Evolutionary conservation across 2,113 vertebrate species (phyloP).

Genomic region (Cavia porcellus): DNA sequence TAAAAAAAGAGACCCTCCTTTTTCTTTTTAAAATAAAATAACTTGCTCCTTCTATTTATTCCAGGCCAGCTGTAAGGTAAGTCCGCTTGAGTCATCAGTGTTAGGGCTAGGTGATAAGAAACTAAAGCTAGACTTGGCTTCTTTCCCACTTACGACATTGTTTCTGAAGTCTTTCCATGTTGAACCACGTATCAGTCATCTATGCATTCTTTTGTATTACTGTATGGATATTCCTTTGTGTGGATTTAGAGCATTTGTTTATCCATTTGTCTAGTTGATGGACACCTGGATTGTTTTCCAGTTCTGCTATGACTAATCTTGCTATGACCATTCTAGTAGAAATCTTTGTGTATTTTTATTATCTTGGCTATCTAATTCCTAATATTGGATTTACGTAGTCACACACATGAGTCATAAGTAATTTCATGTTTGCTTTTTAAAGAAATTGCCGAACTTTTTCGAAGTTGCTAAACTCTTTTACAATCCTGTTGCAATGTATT

Average conservation of each 20-base stretch:
- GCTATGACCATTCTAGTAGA: background rate
- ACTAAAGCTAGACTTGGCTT: background rate
- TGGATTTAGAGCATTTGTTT: background rate
- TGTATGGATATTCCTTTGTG: background rate
- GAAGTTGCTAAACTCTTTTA: background rate
- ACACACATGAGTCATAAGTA: slow-evolving; percentile 6
- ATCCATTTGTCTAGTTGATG: background rate
- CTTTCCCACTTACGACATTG: background rate
- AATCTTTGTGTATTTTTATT: background rate
- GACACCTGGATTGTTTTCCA: background rate
- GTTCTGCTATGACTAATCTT: slow-evolving; percentile 8
- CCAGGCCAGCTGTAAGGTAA: background rate
- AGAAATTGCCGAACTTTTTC: background rate
- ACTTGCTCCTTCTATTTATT: background rate
- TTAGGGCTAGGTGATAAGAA: background rate
- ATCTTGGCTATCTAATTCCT: background rate
- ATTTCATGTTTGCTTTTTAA: slow-evolving; percentile 4
- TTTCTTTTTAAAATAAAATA: background rate
- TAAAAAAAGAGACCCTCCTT: background rate
- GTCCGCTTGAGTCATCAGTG: background rate
- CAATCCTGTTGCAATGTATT: background rate
- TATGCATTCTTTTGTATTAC: background rate
- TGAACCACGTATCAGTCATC: background rate
- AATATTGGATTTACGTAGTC: slow-evolving; percentile 2
- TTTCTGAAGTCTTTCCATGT: background rate